Evolutionary conservation across 2,888 invertebrate genomes (phyloP), one percentile per base, ranked within the genome.

Genomic region (Epistrophe eligans): DNA sequence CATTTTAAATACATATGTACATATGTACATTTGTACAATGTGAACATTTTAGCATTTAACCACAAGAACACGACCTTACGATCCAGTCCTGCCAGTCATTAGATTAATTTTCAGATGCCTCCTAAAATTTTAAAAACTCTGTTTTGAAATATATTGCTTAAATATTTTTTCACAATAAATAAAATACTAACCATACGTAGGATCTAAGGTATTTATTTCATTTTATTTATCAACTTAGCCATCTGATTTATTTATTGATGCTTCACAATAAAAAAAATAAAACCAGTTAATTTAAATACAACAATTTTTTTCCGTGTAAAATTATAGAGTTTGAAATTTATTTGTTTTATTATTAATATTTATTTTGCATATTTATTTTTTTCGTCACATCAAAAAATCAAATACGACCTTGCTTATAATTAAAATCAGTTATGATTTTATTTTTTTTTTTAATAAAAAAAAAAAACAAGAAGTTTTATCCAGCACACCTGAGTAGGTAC

Each of bases 341-440:
- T n/a, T n/a, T n/a, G n/a, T 43, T 24, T 43, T 19, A 40, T 57
- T 32, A 10, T 35, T 57, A n/a, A 15, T 52, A 5, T 6, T 24
- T 19, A 32, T 52, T 35, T 35, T 4, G n/a, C 28, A 28, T 24
- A 24, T 24, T 19, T 32, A 28, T 28, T 32, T 11, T 35, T 11
- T n/a, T 58, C 15, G 28, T 55, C 17, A 9, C 38, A 60, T 19
- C 19, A 19, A 19, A 38, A 62, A 24, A 15, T 62, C 8, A 24
- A 40, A 40, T 24, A 43, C 43, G 43, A 62, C 62, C 62, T 43
- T 62, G 40, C 2, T 62, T 6, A 28, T 62, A 62, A 62, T 62
- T 62, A 43, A 62, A 62, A 62, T 60, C 40, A 62, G 58, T 58
- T 62, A 43, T 62, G 62, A 24, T 62, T 62, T 43, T 15, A 62